Conservation (phyloP, 1,140 invertebrate genomes). For the Oncopodura yosiiana region DNA sequence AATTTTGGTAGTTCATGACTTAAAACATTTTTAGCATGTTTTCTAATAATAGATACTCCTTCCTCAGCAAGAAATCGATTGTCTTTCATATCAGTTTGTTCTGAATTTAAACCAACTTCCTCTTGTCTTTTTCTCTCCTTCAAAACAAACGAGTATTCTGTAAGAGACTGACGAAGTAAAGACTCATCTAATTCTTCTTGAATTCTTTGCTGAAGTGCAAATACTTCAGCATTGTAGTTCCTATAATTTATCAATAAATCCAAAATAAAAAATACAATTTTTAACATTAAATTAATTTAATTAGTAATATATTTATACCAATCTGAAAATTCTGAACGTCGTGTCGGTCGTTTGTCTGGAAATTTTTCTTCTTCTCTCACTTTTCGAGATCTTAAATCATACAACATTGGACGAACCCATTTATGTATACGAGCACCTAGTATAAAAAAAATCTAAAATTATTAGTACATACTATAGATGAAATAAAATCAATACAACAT, state of each 20-base stretch:
- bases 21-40: conserved; percentile 51
- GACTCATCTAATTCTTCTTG: conserved; percentile 68
- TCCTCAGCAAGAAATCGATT: conserved; percentile 57
- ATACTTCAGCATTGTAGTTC: conserved; percentile 82
- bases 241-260: conserved; percentile 36
- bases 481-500: too few species aligned
- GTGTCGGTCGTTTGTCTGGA: conserved; percentile 36
- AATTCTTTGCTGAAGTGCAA: conserved; percentile 72
- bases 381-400: conserved; percentile 42
- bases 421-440: too few species aligned
- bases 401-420: conserved; percentile 48
- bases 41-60: conserved; percentile 52
- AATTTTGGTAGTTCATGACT: conserved; percentile 55
- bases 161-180: conserved; percentile 64
- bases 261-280: conserved; percentile 5
- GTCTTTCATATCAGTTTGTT: conserved; percentile 49
- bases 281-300: background rate
- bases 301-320: conserved; percentile 45
- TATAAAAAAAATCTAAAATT: too few species aligned
- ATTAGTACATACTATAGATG: too few species aligned
- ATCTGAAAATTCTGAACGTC: conserved; percentile 56
- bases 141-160: conserved; percentile 65
- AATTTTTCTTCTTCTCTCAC: conserved; percentile 35
- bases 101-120: conserved; percentile 56
- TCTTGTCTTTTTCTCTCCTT: conserved; percentile 56